These are phyloP conservation scores for Austrolebias charrua DNA, from an alignment of 2,797 vertebrate species.

Conservation along the genomic window DNA sequence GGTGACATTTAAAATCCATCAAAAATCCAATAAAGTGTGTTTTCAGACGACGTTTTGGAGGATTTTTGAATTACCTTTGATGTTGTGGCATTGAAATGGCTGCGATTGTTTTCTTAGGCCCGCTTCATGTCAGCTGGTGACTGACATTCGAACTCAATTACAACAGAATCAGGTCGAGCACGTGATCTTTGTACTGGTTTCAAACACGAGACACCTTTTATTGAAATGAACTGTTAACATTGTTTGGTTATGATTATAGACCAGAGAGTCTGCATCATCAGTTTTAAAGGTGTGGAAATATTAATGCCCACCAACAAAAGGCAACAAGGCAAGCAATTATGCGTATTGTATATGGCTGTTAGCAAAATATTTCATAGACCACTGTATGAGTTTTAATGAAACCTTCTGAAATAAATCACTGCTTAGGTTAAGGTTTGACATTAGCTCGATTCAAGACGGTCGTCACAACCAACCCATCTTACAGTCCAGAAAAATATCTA, in stretches of 20 bases:
- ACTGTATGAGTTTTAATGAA: too few relatives aligned
- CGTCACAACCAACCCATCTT: too few relatives aligned
- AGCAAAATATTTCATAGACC: too few relatives aligned
- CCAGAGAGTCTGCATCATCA: neutral
- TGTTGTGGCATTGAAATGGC: slow-evolving; percentile 35
- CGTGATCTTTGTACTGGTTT: slow-evolving; percentile 3
- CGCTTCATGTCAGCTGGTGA: slow-evolving; percentile 25
- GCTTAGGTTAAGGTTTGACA: too few relatives aligned
- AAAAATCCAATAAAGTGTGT: slow-evolving; percentile 62
- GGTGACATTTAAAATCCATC: slow-evolving; percentile 72
- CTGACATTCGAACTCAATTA: slow-evolving; percentile 32
- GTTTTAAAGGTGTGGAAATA: too few relatives aligned
- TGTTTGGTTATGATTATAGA: neutral
- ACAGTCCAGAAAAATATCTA: too few relatives aligned
- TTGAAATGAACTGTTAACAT: neutral
- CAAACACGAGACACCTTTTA: neutral
- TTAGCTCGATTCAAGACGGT: too few relatives aligned
- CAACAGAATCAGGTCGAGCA: slow-evolving; percentile 21
- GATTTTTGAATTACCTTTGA: slow-evolving; percentile 45
- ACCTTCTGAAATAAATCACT: too few relatives aligned
- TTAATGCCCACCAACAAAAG: too few relatives aligned
- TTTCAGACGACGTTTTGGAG: slow-evolving; percentile 48
- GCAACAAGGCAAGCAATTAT: too few relatives aligned
- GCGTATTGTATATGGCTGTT: too few relatives aligned
- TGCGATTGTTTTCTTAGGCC: slow-evolving; percentile 51